Conservation (phyloP, 1,140 invertebrate genomes). For the Panulirus ornatus region DNA sequence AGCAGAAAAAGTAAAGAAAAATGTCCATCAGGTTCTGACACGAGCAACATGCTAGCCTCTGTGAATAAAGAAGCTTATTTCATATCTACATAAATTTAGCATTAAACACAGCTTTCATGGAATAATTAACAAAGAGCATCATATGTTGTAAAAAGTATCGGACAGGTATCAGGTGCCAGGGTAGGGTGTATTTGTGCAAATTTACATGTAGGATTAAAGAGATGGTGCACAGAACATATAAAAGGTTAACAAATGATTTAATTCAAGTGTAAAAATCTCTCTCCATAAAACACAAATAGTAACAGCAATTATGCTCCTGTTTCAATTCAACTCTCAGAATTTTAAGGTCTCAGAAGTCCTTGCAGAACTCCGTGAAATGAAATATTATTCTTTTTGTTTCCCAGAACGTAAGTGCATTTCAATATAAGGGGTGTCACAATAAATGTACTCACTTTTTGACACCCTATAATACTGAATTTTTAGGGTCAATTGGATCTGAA, state of each 20-base stretch:
- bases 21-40: background rate
- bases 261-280: background rate
- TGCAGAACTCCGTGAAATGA: too few species aligned
- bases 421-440: too few species aligned
- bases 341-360: too few species aligned
- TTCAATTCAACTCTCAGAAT: background rate
- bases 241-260: background rate
- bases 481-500: too few species aligned
- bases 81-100: too few species aligned
- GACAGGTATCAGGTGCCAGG: too few species aligned
- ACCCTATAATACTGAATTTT: too few species aligned
- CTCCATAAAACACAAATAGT: background rate
- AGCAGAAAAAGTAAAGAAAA: background rate
- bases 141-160: background rate
- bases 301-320: background rate
- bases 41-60: background rate
- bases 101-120: background rate
- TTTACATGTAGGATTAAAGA: background rate
- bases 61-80: too few species aligned
- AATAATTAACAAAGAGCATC: background rate
- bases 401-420: too few species aligned
- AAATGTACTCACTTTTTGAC: too few species aligned
- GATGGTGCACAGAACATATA: background rate
- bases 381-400: too few species aligned
- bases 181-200: too few species aligned